A percentile compares a stretch with the other conserved stretches of the same genome.
Conservation (phyloP, 2,888 invertebrate genomes). For the Latrodectus hesperus region DNA sequence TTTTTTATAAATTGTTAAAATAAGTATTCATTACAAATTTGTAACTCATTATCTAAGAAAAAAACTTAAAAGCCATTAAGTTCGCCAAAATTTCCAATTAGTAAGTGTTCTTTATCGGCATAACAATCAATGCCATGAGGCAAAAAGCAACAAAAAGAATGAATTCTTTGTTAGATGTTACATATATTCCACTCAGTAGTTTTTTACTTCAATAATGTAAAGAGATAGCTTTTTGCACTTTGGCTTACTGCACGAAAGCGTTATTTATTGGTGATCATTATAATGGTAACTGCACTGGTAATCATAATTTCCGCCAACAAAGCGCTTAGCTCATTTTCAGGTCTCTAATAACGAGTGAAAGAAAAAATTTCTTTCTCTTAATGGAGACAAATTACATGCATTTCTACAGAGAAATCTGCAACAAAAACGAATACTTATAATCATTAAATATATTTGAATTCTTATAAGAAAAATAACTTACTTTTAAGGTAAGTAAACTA, state of each 20-base stretch:
- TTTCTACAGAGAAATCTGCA: no score
- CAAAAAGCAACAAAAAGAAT: conserved; percentile 7
- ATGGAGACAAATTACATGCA: no score
- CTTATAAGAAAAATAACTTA: no score
- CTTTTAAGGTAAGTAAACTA: no score
- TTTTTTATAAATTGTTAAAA: not conserved
- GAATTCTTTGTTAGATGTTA: not conserved
- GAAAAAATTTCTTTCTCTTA: no score
- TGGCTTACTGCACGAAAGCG: conserved; percentile 11
- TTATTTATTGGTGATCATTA: conserved; percentile 45
- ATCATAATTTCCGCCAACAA: conserved; percentile 51
- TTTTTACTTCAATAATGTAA: conserved; percentile 8
- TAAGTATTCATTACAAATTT: not conserved
- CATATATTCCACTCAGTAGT: not conserved
- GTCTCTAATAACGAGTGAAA: not conserved
- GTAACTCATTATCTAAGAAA: not conserved
- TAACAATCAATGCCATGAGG: conserved; percentile 28
- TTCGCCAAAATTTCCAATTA: conserved; percentile 21
- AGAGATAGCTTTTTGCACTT: not conserved
- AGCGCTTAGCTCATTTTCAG: conserved; percentile 15
- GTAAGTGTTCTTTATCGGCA: conserved; percentile 19
- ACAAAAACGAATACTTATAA: no score
- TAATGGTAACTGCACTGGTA: conserved; percentile 27
- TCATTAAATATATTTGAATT: no score
- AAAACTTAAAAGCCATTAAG: conserved; percentile 12